Base-by-base conservation (phyloP, 2,113 vertebrate genomes). In the Lates calcarifer region DNA sequence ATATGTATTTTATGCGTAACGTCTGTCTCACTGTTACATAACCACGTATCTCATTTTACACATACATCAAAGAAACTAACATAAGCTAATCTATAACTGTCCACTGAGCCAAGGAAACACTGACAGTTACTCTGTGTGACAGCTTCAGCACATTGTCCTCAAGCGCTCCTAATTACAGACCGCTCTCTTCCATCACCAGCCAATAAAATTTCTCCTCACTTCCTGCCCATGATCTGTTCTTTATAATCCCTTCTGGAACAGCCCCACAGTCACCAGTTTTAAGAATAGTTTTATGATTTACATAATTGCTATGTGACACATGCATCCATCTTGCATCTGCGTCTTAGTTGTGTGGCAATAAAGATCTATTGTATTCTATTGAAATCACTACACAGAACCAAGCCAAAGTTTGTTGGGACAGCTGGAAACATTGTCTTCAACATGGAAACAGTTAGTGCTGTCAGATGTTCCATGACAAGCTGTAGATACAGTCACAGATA, bases 341-440 rank as follows among this genome's bases (percentile, higher is more conserved):
- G 18, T 60, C 20, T 66, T 60, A 26, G 37, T 71, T 41, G 20
- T 77, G 53, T 35, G 33, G 17, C 45, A n/a, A 28, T 51, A 56
- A 69, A 66, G n/a, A 76, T 33, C 13, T 18, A 17, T 70, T 85
- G 29, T 63, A 13, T 33, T 72, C 53, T 12, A 56, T 45, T 73
- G 39, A 68, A 82, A 63, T 60, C 14, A 60, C 41, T 10, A 29
- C 43, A 53, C n/a, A 70, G 74, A 74, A 18, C 15, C 24, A 28
- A 61, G 67, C 57, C 67, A 79, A 17, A 31, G 18, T 74, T 15
- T 86, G 55, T 56, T 22, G 12, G 26, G 26, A 74, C 31, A 70
- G 72, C 61, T 77, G 62, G 55, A 79, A 74, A 49, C 31, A 22
- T 14, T 62, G 51, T 41, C 29, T 26, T 64, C 37, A 41, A 63